Evolutionary conservation across 2,888 invertebrate genomes (phyloP).

Genomic region (Cephus sareptanus): DNA sequence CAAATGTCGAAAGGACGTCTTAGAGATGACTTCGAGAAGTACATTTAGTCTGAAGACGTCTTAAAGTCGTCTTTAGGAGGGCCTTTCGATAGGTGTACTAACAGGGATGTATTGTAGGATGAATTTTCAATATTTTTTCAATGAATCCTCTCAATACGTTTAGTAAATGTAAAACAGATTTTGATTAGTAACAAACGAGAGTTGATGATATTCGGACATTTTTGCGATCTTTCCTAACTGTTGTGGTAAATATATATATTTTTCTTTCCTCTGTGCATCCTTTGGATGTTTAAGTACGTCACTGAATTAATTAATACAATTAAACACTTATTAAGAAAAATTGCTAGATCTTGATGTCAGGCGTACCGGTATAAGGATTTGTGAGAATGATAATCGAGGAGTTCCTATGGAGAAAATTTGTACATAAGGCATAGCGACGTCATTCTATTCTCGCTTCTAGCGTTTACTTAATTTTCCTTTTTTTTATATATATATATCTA

Average conservation of each 20-base stretch:
- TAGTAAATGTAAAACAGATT: background rate
- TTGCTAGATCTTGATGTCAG: background rate
- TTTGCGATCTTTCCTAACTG: background rate
- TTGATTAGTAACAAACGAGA: background rate
- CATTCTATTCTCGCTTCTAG: constrained; percentile 13
- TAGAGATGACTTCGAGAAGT: background rate
- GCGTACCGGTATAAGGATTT: background rate
- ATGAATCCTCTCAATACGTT: background rate
- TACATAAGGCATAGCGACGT: constrained; percentile 45
- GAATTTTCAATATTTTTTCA: background rate
- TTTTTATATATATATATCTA: constrained; percentile 21
- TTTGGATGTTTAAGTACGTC: background rate
- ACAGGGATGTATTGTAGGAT: no score
- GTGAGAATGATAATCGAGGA: background rate
- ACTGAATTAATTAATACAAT: background rate
- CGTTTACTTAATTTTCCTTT: background rate
- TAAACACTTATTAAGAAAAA: background rate
- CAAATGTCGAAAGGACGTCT: no score
- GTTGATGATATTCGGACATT: background rate
- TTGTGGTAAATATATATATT: background rate
- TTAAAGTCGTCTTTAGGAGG: no score
- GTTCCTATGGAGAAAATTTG: constrained; percentile 27
- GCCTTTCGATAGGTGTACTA: no score
- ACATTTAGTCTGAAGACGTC: background rate
- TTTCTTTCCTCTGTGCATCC: background rate